Evolutionary conservation across 2,888 invertebrate species (phyloP), one percentile per base, ranked within the genome.

Genomic region (Noctua janthe): DNA sequence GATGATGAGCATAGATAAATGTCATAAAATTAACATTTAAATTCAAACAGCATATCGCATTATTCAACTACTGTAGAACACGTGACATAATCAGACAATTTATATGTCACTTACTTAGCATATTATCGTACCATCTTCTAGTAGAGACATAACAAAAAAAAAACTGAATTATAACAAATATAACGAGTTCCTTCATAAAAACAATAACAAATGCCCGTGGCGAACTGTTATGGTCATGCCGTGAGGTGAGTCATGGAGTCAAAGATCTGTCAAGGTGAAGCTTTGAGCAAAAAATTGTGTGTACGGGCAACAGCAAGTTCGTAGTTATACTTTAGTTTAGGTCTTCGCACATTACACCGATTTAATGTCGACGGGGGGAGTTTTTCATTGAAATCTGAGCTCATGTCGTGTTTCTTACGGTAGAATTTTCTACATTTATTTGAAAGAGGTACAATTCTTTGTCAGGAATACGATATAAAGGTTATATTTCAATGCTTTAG

Each of bases 181-280:
- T 13, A 80, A 81, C 83, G 72, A 81, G 88, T 89, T 89, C 75
- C 66, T 80, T 23, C 11, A 87, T 77, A 88, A 89, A 89, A 89
- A 90, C 88, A 89, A 90, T 82, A 80, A 86, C 82, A 89, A 81
- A 86, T 59, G 49, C 62, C 81, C 78, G 80, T 85, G 71, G 79
- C 81, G 81, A 73, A 80, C 80, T 82, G 74, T 74, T 85, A 76
- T 83, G 74, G 83, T 0, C 69, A 75, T 23, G 83, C 72, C 17
- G 49, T 49, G 67, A 1, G 39, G 39, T 91, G 92, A 92, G 71
- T 92, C 92, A 92, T 74, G 71, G 84, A 90, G 92, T 91, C 91
- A 91, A 91, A 91, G 92, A 90, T 90, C 90, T 90, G 86, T 80
- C 92, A 92, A 93, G 92, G 93, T 89, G 87, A 91, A 82, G 79